Evolutionary conservation across 2,888 invertebrate genomes (phyloP).

Genomic region (Stramonita haemastoma): DNA sequence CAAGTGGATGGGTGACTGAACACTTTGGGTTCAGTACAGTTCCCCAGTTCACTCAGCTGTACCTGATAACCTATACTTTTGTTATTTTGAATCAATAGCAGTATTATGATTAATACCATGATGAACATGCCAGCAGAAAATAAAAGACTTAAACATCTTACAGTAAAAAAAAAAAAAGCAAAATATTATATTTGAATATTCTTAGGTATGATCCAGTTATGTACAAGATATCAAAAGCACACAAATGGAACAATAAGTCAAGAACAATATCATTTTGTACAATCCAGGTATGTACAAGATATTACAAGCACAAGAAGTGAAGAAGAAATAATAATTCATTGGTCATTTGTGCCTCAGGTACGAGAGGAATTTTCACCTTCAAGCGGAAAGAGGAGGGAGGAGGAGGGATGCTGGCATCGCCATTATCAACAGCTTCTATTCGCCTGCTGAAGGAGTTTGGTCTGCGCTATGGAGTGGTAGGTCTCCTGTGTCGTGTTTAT

Average conservation of each 20-base stretch:
- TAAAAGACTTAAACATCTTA: background rate
- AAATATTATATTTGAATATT: no score
- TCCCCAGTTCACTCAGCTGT: no score
- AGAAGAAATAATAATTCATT: background rate
- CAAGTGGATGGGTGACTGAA: no score
- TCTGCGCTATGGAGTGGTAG: constrained; percentile 71
- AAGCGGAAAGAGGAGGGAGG: constrained; percentile 54
- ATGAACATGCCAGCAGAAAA: background rate
- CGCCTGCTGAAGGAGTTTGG: constrained; percentile 71
- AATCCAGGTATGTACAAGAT: no score
- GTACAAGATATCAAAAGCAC: no score
- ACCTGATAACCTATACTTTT: background rate
- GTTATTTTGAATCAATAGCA: background rate
- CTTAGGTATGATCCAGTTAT: no score
- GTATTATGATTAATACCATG: background rate
- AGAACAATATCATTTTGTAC: no score
- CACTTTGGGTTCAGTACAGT: no score
- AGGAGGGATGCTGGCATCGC: constrained; percentile 53
- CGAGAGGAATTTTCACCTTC: constrained; percentile 62
- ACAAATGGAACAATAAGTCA: no score
- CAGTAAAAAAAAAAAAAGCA: no score
- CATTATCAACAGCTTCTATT: constrained; percentile 66
- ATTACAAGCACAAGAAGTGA: background rate
- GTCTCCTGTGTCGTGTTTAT: constrained; percentile 15
- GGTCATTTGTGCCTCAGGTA: constrained; percentile 51